Evolutionary conservation across 92 coral and sea anemone species (phyloP), one percentile per base, ranked within the genome.

Genomic region (Palythoa caribaeorum): DNA sequence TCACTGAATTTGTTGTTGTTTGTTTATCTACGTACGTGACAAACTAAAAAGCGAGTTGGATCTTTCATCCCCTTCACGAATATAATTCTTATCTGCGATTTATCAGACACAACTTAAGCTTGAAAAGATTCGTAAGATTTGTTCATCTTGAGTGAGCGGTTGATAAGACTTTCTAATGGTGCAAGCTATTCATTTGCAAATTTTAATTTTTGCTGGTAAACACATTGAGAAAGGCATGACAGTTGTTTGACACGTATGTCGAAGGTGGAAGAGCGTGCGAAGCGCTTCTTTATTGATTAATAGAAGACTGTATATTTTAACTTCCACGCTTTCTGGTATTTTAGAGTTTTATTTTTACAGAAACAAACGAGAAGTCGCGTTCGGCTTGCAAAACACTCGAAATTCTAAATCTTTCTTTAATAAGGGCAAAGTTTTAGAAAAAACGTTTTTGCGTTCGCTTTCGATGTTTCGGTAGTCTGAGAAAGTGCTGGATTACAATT

Each of bases 181-280:
- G 59, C 75, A 9, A 66, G 73, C 86, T 68, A 68, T 81, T 81
- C 86, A 81, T 73, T 87, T 84, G 84, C 74, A 91, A 94, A 88
- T 93, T 87, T 59, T 79, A 85, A 87, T 91, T 92, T 89, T 60
- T 38, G 47, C 87, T 39, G 88, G 89, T 88, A 93, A 90, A 95
- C 94, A 92, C 93, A 95, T 91, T 86, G 89, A 81, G 81, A 52
- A 73, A 53, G 80, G 57, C 68, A 52, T 91, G 98, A 93, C 96
- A 90, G 51, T 21, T 80, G 91, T 92, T 94, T 93, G 96, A 95
- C 65, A 74, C 65, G 86, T 88, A 73, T 88, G 84, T 78, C 92
- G 78, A 53, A 78, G 83, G 84, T 83, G 86, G 87, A 69, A 80
- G 87, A 92, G 79, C 76, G 57, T 71, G 19, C 72, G 52, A 81